Percentiles rank a stretch among this genome's conserved stretches.
These are phyloP conservation scores for Drosophila lutescens DNA, from an alignment of 2,888 invertebrate species.

Conservation along the genomic window DNA sequence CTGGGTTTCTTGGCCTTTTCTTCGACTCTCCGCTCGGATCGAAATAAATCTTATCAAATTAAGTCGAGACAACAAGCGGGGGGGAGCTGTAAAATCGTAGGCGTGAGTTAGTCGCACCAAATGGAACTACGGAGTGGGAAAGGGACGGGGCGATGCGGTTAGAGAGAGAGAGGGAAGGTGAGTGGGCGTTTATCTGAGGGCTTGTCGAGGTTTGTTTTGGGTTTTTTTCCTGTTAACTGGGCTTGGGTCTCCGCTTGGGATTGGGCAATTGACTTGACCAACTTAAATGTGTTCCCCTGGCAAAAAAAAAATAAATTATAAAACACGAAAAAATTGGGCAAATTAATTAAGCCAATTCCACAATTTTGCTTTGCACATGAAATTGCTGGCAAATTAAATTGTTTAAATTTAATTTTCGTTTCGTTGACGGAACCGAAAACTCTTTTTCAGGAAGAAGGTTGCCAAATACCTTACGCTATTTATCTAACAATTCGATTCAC, in stretches of 20 bases:
- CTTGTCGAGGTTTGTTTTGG: constrained; percentile 60
- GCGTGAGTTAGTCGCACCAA: constrained; percentile 52
- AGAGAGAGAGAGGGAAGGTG: constrained; percentile 1
- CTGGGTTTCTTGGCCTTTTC: constrained; percentile 61
- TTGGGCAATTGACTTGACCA: constrained; percentile 65
- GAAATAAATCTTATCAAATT: constrained; percentile 80
- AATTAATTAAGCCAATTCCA: constrained; percentile 78
- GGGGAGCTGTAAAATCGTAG: constrained; percentile 33
- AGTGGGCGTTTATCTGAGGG: constrained; percentile 56
- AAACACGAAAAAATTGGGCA: constrained; percentile 68
- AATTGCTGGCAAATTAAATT: constrained; percentile 77
- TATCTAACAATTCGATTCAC: constrained; percentile 71
- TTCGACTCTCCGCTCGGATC: constrained; percentile 52
- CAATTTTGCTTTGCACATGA: constrained; percentile 66
- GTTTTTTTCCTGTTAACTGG: constrained; percentile 40
- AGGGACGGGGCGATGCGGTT: neutral
- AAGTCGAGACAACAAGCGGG: constrained; percentile 61
- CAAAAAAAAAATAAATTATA: constrained; percentile 14
- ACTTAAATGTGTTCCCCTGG: constrained; percentile 39
- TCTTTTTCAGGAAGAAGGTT: constrained; percentile 46
- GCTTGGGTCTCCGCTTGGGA: constrained; percentile 43
- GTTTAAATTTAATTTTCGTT: constrained; percentile 74
- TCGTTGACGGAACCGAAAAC: constrained; percentile 33
- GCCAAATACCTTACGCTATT: constrained; percentile 39
- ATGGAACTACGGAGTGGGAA: constrained; percentile 6